A percentile compares a stretch with the other conserved stretches of the same genome.
These are phyloP conservation scores for Heterodera filipjevi DNA, from an alignment of 2,888 invertebrate genomes.

Conservation along the genomic window DNA sequence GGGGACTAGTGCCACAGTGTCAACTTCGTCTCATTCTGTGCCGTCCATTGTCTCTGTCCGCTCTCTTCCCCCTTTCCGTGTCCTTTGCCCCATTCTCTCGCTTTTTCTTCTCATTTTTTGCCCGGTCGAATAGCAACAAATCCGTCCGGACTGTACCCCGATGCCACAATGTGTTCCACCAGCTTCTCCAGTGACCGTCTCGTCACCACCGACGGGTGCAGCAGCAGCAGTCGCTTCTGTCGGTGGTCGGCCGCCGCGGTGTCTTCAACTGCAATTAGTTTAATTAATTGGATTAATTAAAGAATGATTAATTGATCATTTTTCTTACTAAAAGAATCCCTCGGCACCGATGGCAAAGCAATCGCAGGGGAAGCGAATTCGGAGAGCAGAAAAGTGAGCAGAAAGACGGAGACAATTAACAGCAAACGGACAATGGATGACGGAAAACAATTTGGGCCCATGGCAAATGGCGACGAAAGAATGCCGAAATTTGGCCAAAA, in stretches of 20 bases:
- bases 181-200: background rate
- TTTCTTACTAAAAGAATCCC: background rate
- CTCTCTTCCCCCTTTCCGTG: too few species aligned
- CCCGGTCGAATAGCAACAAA: slow-evolving; percentile 3
- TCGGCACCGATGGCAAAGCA: background rate
- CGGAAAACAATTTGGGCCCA: background rate
- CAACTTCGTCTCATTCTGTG: background rate
- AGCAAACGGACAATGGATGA: background rate
- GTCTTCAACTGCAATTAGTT: background rate
- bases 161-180: background rate
- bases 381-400: background rate
- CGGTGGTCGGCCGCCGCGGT: background rate
- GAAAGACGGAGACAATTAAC: background rate
- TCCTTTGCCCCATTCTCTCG: background rate
- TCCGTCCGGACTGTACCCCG: background rate
- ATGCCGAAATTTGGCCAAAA: background rate
- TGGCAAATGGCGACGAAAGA: background rate
- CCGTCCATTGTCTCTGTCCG: background rate
- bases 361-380: background rate
- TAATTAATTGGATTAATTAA: background rate
- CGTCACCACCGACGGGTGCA: background rate
- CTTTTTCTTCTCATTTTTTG: background rate
- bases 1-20: too few species aligned
- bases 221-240: background rate
- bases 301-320: background rate